A percentile compares a stretch with the other conserved stretches of the same genome.
Conservation (phyloP, 2,888 invertebrate species). For the Rhagonycha fulva region DNA sequence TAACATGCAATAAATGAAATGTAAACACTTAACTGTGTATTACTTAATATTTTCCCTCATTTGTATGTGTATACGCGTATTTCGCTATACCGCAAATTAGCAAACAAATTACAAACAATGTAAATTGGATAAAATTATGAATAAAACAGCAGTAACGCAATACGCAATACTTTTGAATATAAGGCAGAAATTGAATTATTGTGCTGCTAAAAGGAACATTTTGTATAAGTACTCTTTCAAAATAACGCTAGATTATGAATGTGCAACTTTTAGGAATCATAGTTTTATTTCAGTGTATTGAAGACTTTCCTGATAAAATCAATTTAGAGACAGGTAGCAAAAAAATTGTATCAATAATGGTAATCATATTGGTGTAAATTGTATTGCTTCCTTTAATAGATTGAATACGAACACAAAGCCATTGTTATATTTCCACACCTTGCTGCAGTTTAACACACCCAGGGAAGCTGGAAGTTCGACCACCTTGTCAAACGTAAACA, state of each 20-base stretch:
- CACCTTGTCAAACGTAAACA: not conserved
- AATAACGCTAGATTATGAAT: no score
- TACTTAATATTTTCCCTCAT: not conserved
- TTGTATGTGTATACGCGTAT: not conserved
- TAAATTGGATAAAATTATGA: not conserved
- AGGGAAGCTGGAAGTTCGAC: not conserved
- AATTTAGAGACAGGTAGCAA: not conserved
- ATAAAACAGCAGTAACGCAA: not conserved
- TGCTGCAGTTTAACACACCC: not conserved
- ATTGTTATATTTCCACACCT: not conserved
- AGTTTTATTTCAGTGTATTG: no score
- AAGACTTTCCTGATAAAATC: not conserved
- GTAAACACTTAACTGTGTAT: not conserved
- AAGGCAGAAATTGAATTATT: no score
- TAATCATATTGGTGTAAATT: not conserved
- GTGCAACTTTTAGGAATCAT: no score
- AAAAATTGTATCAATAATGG: not conserved
- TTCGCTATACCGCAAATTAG: not conserved
- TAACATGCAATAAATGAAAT: not conserved
- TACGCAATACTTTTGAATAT: not conserved
- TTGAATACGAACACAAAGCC: not conserved
- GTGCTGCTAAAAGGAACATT: no score
- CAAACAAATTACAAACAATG: not conserved
- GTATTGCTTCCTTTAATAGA: not conserved
- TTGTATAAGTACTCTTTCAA: no score